Conservation (phyloP, 2,888 invertebrate genomes). For the Pocota personata region DNA sequence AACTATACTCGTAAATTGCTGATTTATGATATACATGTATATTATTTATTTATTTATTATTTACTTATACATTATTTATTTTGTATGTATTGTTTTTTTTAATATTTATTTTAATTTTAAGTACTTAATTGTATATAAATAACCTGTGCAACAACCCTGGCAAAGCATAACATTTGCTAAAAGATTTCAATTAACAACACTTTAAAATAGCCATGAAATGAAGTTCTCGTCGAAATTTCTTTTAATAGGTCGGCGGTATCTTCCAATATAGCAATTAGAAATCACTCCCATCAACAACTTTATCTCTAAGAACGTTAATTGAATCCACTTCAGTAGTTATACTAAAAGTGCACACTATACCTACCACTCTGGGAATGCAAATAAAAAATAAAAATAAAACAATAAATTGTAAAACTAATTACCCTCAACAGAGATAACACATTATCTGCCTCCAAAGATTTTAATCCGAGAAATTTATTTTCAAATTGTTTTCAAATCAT, state of each 20-base stretch:
- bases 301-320: conserved; percentile 11
- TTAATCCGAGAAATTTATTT: conserved; percentile 14
- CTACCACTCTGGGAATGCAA: neutral
- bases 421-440: conserved; percentile 5
- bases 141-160: neutral
- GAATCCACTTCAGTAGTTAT: neutral
- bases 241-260: conserved; percentile 1
- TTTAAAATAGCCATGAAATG: neutral
- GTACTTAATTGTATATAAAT: too few relatives aligned
- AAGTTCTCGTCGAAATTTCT: neutral
- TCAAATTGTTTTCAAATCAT: conserved; percentile 4
- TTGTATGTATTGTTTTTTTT: too few relatives aligned
- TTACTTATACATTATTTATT: too few relatives aligned
- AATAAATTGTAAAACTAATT: conserved; percentile 28
- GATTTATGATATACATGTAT: too few relatives aligned
- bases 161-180: neutral
- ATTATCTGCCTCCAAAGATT: neutral
- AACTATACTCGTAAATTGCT: too few relatives aligned
- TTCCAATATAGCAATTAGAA: neutral
- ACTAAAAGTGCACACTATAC: neutral
- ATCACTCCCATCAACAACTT: conserved; percentile 10
- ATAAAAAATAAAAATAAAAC: neutral
- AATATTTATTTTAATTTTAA: too few relatives aligned
- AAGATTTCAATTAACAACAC: neutral
- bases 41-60: too few relatives aligned